phyloP scores from a whole-genome alignment of 2,888 invertebrate genomes.

The Phrixothrix hirtus region DNA sequence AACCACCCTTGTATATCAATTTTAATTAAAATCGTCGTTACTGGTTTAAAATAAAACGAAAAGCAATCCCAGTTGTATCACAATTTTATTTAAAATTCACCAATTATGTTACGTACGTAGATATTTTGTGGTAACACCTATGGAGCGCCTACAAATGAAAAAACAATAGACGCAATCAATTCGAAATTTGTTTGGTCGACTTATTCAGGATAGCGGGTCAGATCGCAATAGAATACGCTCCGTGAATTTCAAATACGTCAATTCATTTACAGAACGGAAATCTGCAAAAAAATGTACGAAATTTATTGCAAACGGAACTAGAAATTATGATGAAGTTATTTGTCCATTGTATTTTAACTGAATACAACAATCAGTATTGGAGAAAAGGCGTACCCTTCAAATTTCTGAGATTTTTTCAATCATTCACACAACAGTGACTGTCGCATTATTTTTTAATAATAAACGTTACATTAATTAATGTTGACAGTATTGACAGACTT shows the following conservation, averaged over 20 bases:
- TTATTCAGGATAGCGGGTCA: constrained; percentile 32
- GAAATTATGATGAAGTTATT: constrained; percentile 19
- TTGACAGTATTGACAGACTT: too few species aligned
- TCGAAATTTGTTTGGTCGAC: constrained; percentile 32
- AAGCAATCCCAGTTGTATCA: too few species aligned
- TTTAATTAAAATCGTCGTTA: too few species aligned
- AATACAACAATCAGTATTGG: too few species aligned
- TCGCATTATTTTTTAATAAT: too few species aligned
- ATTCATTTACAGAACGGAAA: constrained; percentile 27
- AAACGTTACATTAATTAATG: too few species aligned
- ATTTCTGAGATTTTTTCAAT: too few species aligned
- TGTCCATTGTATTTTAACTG: constrained; percentile 2
- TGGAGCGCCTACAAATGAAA: constrained; percentile 24
- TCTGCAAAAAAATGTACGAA: constrained; percentile 27
- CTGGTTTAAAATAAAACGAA: too few species aligned
- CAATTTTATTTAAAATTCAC: too few species aligned
- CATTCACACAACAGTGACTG: too few species aligned
- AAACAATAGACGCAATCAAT: constrained; percentile 31
- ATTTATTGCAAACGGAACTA: constrained; percentile 30
- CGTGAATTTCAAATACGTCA: constrained; percentile 28
- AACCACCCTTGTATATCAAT: too few species aligned
- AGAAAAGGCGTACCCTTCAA: too few species aligned
- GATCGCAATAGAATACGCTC: constrained; percentile 31
- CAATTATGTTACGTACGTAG: constrained; percentile 9
- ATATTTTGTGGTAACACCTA: constrained; percentile 22